These are phyloP conservation scores for Bembecia ichneumoniformis DNA, from an alignment of 2,888 invertebrate genomes.

Conservation along the genomic window DNA sequence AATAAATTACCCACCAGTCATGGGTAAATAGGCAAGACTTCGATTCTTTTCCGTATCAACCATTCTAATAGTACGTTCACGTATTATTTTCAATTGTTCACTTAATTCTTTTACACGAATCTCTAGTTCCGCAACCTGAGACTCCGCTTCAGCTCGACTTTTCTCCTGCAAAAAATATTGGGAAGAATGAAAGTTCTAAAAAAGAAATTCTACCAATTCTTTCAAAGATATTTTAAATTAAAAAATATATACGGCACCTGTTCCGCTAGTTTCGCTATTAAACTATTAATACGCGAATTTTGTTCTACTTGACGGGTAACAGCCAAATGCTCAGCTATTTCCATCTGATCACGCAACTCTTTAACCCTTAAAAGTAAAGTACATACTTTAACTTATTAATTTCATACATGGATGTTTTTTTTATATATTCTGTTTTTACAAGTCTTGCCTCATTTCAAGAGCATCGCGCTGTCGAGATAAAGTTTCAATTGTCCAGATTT, in stretches of 20 bases:
- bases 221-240: background rate
- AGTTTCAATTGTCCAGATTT: slow-evolving; percentile 48
- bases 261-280: slow-evolving; percentile 49
- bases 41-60: slow-evolving; percentile 42
- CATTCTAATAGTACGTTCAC: slow-evolving; percentile 39
- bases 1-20: slow-evolving; percentile 33
- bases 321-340: slow-evolving; percentile 27
- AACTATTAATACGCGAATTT: slow-evolving; percentile 27
- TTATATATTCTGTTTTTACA: background rate
- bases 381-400: background rate
- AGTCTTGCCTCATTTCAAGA: slow-evolving; percentile 44
- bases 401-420: background rate
- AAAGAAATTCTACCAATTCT: background rate
- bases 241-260: slow-evolving; percentile 34
- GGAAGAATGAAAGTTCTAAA: background rate
- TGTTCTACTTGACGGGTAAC: slow-evolving; percentile 26
- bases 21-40: slow-evolving; percentile 47
- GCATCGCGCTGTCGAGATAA: slow-evolving; percentile 56
- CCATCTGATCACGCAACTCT: slow-evolving; percentile 45
- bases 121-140: slow-evolving; percentile 30
- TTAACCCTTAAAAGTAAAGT: slow-evolving; percentile 30
- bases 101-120: slow-evolving; percentile 37
- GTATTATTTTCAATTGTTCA: slow-evolving; percentile 27
- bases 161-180: slow-evolving; percentile 30
- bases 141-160: slow-evolving; percentile 22